Evolutionary conservation across 1,140 invertebrate species (phyloP).

Genomic region (Drepana arcuata): DNA sequence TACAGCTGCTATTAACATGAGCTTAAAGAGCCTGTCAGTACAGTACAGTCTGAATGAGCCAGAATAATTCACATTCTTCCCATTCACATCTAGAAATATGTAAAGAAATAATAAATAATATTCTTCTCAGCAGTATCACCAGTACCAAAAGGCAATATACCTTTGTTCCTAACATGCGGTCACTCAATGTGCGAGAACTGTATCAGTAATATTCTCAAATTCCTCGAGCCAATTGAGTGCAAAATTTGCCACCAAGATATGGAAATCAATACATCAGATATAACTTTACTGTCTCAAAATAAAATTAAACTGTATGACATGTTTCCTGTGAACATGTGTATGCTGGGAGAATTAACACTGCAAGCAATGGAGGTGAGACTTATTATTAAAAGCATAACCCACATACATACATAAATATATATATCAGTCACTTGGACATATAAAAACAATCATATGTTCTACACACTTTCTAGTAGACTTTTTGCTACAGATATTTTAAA

Average conservation of each 20-base stretch:
- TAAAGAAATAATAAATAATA: conserved; percentile 2
- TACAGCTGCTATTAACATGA: background rate
- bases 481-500: no score
- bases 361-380: conserved; percentile 24
- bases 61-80: background rate
- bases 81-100: background rate
- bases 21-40: no score
- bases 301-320: conserved; percentile 30
- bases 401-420: no score
- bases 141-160: conserved; percentile 34
- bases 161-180: conserved; percentile 50
- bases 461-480: no score
- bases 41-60: no score
- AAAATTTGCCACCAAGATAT: conserved; percentile 43
- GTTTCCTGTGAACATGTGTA: conserved; percentile 48
- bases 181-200: conserved; percentile 62
- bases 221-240: conserved; percentile 45
- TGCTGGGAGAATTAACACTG: conserved; percentile 42
- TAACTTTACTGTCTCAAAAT: conserved; percentile 22
- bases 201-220: conserved; percentile 42
- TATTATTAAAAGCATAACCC: no score
- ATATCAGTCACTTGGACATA: no score
- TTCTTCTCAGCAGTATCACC: conserved; percentile 15
- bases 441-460: no score
- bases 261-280: conserved; percentile 22